Conservation (phyloP, 2,888 invertebrate genomes). For the Leucozona laternaria region DNA sequence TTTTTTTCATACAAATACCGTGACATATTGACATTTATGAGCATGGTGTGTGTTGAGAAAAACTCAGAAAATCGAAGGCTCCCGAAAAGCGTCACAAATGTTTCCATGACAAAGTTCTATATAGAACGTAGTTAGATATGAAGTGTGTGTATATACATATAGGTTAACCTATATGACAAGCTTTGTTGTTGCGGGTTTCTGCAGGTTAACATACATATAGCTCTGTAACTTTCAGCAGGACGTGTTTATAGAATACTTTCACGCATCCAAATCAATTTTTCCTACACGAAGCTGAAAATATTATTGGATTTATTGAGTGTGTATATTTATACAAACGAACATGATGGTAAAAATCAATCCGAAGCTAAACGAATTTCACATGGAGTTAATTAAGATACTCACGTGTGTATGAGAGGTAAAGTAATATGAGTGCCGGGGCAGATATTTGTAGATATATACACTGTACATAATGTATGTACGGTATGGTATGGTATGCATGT, state of each 20-base stretch:
- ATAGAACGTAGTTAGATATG: background rate
- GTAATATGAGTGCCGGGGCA: background rate
- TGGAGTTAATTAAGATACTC: slow-evolving; percentile 27
- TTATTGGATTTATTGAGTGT: slow-evolving; percentile 57
- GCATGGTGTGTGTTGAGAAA: background rate
- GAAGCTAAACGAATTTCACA: slow-evolving; percentile 44
- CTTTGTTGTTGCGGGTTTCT: slow-evolving; percentile 1
- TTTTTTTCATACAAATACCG: background rate
- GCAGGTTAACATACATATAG: background rate
- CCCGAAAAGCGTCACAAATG: slow-evolving; percentile 34
- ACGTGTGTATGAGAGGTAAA: background rate
- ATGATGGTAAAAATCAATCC: slow-evolving; percentile 31
- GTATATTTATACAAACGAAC: slow-evolving; percentile 15
- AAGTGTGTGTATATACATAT: too few relatives aligned
- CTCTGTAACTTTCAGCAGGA: background rate
- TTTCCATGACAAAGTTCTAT: slow-evolving; percentile 14
- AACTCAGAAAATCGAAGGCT: background rate
- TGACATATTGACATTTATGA: slow-evolving; percentile 11
- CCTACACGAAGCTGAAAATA: slow-evolving; percentile 38
- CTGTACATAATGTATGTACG: too few relatives aligned
- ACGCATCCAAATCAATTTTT: slow-evolving; percentile 49
- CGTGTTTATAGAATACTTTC: slow-evolving; percentile 27
- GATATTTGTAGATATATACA: background rate
- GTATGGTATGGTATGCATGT: background rate
- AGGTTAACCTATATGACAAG: background rate